A percentile compares a stretch with the other conserved stretches of the same genome.
Conservation (phyloP, 1,140 invertebrate species). For the Apis cerana region DNA sequence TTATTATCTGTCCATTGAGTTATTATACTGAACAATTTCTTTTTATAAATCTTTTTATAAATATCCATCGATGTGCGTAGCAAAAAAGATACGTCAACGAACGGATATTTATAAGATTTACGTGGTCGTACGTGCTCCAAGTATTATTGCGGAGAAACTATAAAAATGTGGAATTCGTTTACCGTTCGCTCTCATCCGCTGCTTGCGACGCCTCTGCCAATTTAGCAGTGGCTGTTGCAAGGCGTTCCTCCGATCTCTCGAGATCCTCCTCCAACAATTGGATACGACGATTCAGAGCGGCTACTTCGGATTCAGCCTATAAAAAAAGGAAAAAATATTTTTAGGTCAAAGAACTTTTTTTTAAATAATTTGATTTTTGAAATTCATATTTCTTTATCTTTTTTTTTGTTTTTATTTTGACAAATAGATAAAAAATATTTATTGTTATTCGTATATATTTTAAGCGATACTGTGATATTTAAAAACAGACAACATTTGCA, state of each 20-base stretch:
- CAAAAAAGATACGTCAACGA: background rate
- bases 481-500: slow-evolving; percentile 15
- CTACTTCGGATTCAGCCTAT: slow-evolving; percentile 99
- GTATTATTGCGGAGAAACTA: slow-evolving; percentile 15
- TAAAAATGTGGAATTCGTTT: slow-evolving; percentile 76
- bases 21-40: background rate
- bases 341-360: background rate
- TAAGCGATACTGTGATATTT: background rate
- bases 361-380: no score
- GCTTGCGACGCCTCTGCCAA: slow-evolving; percentile 99
- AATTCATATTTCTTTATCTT: no score
- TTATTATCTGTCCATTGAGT: slow-evolving; percentile 45
- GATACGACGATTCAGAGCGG: slow-evolving; percentile 98
- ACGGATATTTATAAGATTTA: slow-evolving; percentile 46
- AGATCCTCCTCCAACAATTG: slow-evolving; percentile 99
- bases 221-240: slow-evolving; percentile 97
- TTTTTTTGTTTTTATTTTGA: no score
- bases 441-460: background rate
- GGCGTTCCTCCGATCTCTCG: slow-evolving; percentile 98
- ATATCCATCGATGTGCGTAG: slow-evolving; percentile 11
- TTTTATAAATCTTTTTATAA: slow-evolving; percentile 19
- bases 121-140: slow-evolving; percentile 27
- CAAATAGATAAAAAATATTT: background rate
- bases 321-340: slow-evolving; percentile 70
- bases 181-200: slow-evolving; percentile 99